Conservation (phyloP, 2,113 vertebrate genomes). For the Hypanus sabinus region DNA sequence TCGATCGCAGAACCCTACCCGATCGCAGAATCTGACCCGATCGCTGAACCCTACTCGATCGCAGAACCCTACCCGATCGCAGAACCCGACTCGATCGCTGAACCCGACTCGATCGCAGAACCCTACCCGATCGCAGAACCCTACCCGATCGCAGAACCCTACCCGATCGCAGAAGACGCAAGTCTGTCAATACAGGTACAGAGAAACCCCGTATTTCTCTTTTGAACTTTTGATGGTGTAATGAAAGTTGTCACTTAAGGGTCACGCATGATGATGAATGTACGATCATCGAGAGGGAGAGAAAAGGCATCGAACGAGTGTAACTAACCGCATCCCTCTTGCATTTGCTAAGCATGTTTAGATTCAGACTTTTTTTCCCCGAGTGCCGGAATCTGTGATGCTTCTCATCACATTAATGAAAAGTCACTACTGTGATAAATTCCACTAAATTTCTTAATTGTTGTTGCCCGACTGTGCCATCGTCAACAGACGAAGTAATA, state of each 20-base stretch:
- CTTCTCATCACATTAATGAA: neutral
- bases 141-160: too few species aligned
- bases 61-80: too few species aligned
- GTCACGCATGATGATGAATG: neutral
- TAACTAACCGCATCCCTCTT: neutral
- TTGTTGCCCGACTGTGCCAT: neutral
- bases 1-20: too few species aligned
- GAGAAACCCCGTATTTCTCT: neutral
- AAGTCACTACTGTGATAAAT: neutral
- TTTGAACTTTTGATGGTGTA: neutral
- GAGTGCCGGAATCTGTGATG: neutral
- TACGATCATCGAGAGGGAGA: neutral
- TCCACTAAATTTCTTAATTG: neutral
- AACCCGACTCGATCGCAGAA: too few species aligned
- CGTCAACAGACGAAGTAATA: neutral
- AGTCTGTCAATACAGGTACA: conserved; percentile 23
- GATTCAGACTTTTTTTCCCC: neutral
- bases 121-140: too few species aligned
- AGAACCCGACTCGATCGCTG: too few species aligned
- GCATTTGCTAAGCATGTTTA: neutral
- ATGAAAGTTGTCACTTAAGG: neutral
- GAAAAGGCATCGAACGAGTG: neutral
- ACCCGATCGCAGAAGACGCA: conserved; percentile 75
- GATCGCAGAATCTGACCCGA: too few species aligned
- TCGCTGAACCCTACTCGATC: too few species aligned